Evolutionary conservation across 2,113 vertebrate genomes (phyloP), one percentile per base, ranked within the genome.

Genomic region (Podarcis raffonei): DNA sequence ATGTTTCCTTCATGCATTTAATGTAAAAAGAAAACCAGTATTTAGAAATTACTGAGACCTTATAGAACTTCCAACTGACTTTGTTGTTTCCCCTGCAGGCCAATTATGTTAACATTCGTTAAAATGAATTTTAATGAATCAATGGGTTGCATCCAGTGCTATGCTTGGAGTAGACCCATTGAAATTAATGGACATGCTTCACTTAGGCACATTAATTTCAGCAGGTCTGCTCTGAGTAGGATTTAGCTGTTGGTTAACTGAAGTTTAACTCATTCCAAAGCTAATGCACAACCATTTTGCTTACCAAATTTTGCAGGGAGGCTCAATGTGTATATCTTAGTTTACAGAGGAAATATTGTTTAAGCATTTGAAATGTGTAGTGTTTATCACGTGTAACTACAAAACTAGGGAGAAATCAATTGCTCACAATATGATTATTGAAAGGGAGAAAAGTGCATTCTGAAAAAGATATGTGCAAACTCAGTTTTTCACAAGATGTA

Each of bases 61-160:
- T 74, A 65, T 87, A 76, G 7, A 4, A 3, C 27, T 9, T 84
- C 0, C 5, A 81, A 53, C 16, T 39, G 30, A 37, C 80, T 89
- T 78, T 90, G 25, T 69, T 4, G 71, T 91, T 91, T 59, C 77
- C 88, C 2, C 7, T 53, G 57, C 88, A 87, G 84, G 79, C 87
- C 32, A 76, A 72, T 82, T 57, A 12, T 81, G 3, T 62, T 81
- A 2, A 3, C 81, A 7, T 23, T 27, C 22, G 18, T 1, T 6
- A 42, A 25, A 72, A 66, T 25, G 13, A 4, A 62, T 62, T 62
- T 15, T 48, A 48, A 48, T 48, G 18, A 20, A 62, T 62, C 59
- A 62, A 62, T 62, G 16, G 59, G 59, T 62, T 62, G 59, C 18
- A 62, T 62, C 18, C 59, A 62, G 18, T 18, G 59, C 18, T 62